These are phyloP conservation scores for Etheostoma nigrum DNA, from an alignment of 2,797 vertebrate genomes.

Conservation along the genomic window DNA sequence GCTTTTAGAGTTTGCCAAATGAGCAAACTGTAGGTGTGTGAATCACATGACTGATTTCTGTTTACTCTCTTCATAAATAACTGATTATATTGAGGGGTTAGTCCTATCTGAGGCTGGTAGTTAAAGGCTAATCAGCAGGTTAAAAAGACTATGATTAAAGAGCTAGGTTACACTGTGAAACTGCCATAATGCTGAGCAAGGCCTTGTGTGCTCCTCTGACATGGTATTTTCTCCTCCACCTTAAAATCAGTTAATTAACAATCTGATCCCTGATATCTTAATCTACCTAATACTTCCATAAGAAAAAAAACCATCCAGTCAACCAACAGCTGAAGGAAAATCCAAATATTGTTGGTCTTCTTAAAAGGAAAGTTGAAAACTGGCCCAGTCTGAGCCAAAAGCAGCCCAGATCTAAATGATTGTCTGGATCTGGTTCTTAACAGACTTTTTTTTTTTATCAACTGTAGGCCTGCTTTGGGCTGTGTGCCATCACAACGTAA, in stretches of 20 bases:
- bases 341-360: slow-evolving; percentile 36
- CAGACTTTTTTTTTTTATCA: background rate
- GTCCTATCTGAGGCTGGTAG: slow-evolving; percentile 47
- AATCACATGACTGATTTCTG: slow-evolving; percentile 61
- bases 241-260: slow-evolving; percentile 31
- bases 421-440: slow-evolving; percentile 26
- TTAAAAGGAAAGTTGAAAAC: slow-evolving; percentile 52
- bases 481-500: background rate
- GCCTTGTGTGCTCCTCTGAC: background rate
- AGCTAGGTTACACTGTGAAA: slow-evolving; percentile 11
- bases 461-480: background rate
- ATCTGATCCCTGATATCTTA: slow-evolving; percentile 24
- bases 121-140: slow-evolving; percentile 72
- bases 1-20: slow-evolving; percentile 25
- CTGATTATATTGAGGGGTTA: slow-evolving; percentile 53
- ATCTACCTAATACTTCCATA: slow-evolving; percentile 6
- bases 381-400: slow-evolving; percentile 23
- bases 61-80: slow-evolving; percentile 74
- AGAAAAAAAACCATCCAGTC: slow-evolving; percentile 16
- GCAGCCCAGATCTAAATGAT: slow-evolving; percentile 26
- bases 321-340: slow-evolving; percentile 1
- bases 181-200: slow-evolving; percentile 1
- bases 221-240: slow-evolving; percentile 4
- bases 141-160: slow-evolving; percentile 67
- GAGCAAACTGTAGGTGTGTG: slow-evolving; percentile 36